These are phyloP conservation scores for Kryptolebias ocellatus DNA, from an alignment of 2,797 vertebrate species.

Conservation along the genomic window DNA sequence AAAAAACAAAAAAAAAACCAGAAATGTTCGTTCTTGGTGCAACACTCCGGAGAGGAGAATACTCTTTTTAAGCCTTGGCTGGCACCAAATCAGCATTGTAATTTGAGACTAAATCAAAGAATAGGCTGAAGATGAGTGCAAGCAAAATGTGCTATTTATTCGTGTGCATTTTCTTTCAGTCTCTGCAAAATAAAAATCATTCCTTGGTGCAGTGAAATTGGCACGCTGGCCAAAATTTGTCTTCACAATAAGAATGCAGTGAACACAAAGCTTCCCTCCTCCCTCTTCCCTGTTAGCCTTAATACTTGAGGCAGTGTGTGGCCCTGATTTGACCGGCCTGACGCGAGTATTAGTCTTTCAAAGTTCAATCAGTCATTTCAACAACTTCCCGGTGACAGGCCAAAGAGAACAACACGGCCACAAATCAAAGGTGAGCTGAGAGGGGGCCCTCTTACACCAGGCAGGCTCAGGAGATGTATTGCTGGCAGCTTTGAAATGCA, in stretches of 20 bases:
- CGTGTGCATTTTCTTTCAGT: conserved; percentile 34
- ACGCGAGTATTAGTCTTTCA: conserved; percentile 72
- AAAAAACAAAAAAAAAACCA: conserved; percentile 2
- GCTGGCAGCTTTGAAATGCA: conserved; percentile 73
- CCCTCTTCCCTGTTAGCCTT: conserved; percentile 40
- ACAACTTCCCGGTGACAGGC: conserved; percentile 71
- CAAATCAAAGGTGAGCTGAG: conserved; percentile 75
- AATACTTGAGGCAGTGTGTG: conserved; percentile 27
- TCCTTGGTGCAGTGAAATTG: conserved; percentile 38
- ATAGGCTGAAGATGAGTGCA: conserved; percentile 50
- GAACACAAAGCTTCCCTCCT: conserved; percentile 29
- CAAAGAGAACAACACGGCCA: conserved; percentile 75
- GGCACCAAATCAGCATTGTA: conserved; percentile 56
- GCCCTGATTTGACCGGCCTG: conserved; percentile 53
- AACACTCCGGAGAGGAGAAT: conserved; percentile 49
- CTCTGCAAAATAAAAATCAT: conserved; percentile 48
- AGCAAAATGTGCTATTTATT: conserved; percentile 45
- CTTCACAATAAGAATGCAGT: conserved; percentile 38
- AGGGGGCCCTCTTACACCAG: conserved; percentile 42
- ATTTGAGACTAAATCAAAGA: conserved; percentile 67
- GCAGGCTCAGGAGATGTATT: conserved; percentile 67
- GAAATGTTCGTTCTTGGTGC: conserved; percentile 36
- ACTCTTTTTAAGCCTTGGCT: conserved; percentile 44
- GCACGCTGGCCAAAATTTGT: conserved; percentile 36
- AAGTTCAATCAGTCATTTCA: conserved; percentile 76